Base-by-base conservation (phyloP, 2,888 invertebrate genomes). In the Sycophila texana region DNA sequence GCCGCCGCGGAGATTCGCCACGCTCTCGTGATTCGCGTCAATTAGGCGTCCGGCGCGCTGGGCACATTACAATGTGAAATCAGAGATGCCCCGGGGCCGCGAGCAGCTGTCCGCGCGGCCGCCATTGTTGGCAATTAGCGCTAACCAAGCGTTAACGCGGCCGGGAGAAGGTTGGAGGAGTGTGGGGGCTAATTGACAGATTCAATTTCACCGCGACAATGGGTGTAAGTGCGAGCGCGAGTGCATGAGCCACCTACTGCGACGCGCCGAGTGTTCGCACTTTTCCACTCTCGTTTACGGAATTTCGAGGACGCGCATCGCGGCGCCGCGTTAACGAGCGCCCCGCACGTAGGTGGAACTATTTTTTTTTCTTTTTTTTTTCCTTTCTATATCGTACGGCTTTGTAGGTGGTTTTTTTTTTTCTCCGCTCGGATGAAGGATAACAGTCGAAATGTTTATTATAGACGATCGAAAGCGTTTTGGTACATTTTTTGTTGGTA, bases 141-240 rank as follows among this genome's bases (percentile, higher is more conserved):
- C 81, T 86, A 90, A 89, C 89, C 89, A 89, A 90, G 86, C 90
- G 89, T 90, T 88, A 90, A 90, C 87, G 85, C 83, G 86, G 55
- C 60, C 18, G 3, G 14, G 22, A 22, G 22, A 30, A 18, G 20
- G 30, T 5, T 26, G 39, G 63, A 18, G 63, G n/a, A 1, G 7
- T 4, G 58, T 1, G 30, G 14, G 30, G 22, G 26, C 18, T 89
- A 90, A 90, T 90, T 88, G 90, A 89, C 88, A 90, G 88, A 90
- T 90, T 89, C 87, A 87, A 90, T 90, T 90, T 88, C 86, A 84
- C 81, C 84, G 82, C 85, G 85, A 85, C 83, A 84, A 85, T 84
- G 79, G 80, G 20, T 30, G 53, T 66, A 72, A 75, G 81, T 75
- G 74, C 74, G 71, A 67, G 51, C 73, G 66, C 49, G 4, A 26